These are phyloP conservation scores for Lates japonicus DNA, from an alignment of 2,797 vertebrate genomes.

Conservation along the genomic window DNA sequence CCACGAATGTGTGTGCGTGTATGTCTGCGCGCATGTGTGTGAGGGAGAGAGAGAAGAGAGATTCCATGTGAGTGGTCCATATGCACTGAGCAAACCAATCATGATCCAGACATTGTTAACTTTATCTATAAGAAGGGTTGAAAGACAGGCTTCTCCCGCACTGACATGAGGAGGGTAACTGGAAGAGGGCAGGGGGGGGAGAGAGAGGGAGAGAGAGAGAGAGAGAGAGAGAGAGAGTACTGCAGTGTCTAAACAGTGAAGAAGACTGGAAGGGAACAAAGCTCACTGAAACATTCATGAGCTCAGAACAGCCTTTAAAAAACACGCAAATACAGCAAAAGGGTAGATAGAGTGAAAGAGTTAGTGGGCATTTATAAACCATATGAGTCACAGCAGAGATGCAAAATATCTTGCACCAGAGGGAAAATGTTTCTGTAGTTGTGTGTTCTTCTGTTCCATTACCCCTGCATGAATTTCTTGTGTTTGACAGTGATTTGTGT, in stretches of 20 bases:
- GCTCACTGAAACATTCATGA: conserved; percentile 79
- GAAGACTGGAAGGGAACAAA: conserved; percentile 71
- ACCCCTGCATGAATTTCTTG: background rate
- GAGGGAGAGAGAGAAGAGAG: background rate
- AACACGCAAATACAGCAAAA: conserved; percentile 40
- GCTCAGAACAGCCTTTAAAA: conserved; percentile 63
- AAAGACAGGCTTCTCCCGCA: conserved; percentile 45
- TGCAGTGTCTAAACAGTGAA: conserved; percentile 83
- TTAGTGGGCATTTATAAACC: conserved; percentile 26
- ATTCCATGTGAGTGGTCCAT: conserved; percentile 39
- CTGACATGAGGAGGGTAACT: conserved; percentile 55
- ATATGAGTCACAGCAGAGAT: conserved; percentile 22
- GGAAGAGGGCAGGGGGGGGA: conserved; percentile 40
- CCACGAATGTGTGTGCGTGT: conserved; percentile 33
- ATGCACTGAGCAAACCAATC: conserved; percentile 32
- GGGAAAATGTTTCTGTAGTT: conserved; percentile 20
- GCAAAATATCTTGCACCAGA: background rate
- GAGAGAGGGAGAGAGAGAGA: conserved; percentile 42
- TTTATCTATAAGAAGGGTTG: conserved; percentile 53
- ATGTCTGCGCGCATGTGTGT: background rate
- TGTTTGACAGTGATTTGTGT: conserved; percentile 13
- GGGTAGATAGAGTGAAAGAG: background rate
- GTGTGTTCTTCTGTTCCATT: background rate
- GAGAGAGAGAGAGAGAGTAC: conserved; percentile 69
- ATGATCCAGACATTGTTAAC: conserved; percentile 54